These are phyloP conservation scores for Temnothorax ravouxi DNA, from an alignment of 2,888 invertebrate genomes.

Conservation along the genomic window DNA sequence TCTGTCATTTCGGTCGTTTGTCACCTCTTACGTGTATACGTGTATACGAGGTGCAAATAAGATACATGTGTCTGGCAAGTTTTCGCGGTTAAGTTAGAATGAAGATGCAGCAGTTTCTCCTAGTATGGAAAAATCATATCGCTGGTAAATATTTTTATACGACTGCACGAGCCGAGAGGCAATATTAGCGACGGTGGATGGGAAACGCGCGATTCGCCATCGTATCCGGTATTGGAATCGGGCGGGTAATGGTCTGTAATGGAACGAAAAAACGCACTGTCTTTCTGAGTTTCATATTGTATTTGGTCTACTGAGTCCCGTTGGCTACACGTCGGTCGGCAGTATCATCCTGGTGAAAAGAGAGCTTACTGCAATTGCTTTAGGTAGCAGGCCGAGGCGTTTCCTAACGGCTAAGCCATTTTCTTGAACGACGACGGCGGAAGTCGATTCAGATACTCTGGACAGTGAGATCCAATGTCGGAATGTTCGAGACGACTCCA, in stretches of 20 bases:
- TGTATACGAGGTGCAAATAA: constrained; percentile 17
- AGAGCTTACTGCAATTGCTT: constrained; percentile 66
- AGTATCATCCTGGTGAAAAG: constrained; percentile 57
- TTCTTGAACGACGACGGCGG: constrained; percentile 63
- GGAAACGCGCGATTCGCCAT: constrained; percentile 4
- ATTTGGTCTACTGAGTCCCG: constrained; percentile 23
- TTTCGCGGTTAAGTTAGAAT: constrained; percentile 24
- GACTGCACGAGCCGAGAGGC: background rate
- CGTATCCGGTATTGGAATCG: constrained; percentile 34
- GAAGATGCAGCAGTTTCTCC: background rate
- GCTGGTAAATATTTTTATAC: background rate
- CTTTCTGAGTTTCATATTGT: constrained; percentile 36
- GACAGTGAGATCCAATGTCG: constrained; percentile 42
- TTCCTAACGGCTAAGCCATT: constrained; percentile 67
- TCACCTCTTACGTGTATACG: background rate
- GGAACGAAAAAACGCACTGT: constrained; percentile 1
- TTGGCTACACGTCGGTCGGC: constrained; percentile 44
- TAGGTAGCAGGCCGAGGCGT: constrained; percentile 63
- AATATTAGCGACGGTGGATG: constrained; percentile 24
- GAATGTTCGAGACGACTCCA: constrained; percentile 32
- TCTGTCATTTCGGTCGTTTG: constrained; percentile 40
- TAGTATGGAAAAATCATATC: constrained; percentile 19
- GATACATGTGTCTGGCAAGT: constrained; percentile 46
- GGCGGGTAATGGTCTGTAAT: constrained; percentile 7
- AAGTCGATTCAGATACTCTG: constrained; percentile 60